phyloP scores from a whole-genome alignment of 1,140 invertebrate species.

The Calliphora vicina region DNA sequence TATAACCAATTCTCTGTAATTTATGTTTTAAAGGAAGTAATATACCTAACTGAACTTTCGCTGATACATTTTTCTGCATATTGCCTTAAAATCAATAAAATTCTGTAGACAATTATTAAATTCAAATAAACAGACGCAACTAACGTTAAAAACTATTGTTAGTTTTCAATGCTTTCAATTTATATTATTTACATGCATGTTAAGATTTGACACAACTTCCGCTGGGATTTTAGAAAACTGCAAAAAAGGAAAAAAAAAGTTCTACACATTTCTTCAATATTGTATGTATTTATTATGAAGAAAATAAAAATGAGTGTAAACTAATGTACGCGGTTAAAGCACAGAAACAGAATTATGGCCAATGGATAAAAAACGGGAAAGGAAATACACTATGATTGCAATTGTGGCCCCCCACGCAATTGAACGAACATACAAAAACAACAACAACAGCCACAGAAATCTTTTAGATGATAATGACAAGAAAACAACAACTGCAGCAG shows the following conservation, averaged over 20 bases:
- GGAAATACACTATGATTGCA: conserved; percentile 12
- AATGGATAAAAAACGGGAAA: neutral
- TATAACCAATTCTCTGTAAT: too few relatives aligned
- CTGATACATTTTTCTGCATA: too few relatives aligned
- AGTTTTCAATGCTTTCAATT: too few relatives aligned
- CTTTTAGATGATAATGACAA: neutral
- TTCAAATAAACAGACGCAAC: too few relatives aligned
- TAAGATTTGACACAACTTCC: conserved; percentile 5
- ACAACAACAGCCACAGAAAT: neutral
- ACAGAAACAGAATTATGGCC: neutral
- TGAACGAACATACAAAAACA: neutral
- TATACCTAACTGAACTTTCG: too few relatives aligned
- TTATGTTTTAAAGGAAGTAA: too few relatives aligned
- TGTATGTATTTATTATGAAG: neutral
- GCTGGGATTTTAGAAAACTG: neutral
- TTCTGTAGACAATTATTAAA: too few relatives aligned
- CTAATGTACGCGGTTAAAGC: neutral
- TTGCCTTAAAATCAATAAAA: too few relatives aligned
- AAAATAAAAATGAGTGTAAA: neutral
- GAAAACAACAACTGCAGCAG: neutral
- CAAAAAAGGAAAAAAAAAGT: neutral
- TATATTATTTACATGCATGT: neutral
- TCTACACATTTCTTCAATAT: neutral
- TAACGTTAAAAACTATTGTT: too few relatives aligned
- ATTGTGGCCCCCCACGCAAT: neutral